These are phyloP conservation scores for Thalassoma bifasciatum DNA, from an alignment of 2,113 vertebrate species.

Conservation along the genomic window DNA sequence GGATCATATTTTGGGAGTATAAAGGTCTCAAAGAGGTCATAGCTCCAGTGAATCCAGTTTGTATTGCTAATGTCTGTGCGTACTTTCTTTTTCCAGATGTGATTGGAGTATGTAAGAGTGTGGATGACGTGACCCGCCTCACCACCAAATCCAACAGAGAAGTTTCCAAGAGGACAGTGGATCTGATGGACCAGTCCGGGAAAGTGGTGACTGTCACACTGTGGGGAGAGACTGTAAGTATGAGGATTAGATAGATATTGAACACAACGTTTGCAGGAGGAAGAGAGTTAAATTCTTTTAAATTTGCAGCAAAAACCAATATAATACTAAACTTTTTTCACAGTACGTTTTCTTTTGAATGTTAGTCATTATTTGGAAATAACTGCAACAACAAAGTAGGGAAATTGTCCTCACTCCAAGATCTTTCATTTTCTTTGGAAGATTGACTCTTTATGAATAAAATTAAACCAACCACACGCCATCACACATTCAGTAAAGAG, in stretches of 20 bases:
- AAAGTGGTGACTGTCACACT: conserved; percentile 91
- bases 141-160: conserved; percentile 90
- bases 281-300: background rate
- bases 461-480: no score
- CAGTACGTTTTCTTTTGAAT: no score
- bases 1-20: no score
- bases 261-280: background rate
- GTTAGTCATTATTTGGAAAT: no score
- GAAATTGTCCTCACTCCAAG: no score
- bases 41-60: background rate
- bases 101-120: conserved; percentile 94
- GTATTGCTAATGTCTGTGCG: background rate
- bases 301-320: no score
- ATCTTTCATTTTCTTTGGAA: no score
- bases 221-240: conserved; percentile 93
- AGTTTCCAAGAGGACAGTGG: conserved; percentile 91
- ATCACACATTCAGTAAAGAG: no score
- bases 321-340: no score
- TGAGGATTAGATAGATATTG: background rate
- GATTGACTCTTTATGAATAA: no score
- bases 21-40: no score
- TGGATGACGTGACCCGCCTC: conserved; percentile 90
- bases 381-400: no score
- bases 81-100: conserved; percentile 85
- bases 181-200: conserved; percentile 92